phyloP scores from a whole-genome alignment of 37 sponge, comb jelly and placozoan genomes.

The Aplysina aerophoba region DNA sequence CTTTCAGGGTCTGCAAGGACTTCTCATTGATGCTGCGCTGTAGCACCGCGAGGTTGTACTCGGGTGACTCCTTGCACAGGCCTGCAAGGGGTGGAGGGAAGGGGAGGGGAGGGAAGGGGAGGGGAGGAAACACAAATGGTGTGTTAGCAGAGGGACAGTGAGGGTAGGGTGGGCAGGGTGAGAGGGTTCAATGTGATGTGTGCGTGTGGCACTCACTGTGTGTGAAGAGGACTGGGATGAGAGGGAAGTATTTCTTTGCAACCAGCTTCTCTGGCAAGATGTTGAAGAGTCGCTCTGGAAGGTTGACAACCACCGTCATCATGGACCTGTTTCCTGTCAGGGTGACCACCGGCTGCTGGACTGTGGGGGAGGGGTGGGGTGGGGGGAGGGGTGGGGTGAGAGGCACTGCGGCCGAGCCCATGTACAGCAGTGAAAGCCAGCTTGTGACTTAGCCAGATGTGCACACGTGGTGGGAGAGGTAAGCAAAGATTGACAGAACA shows the following conservation, averaged over 20 bases:
- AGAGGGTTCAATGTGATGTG: neutral
- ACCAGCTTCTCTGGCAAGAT: conserved; percentile 1
- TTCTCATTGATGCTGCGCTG: conserved; percentile 45
- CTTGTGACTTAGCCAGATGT: too few species aligned
- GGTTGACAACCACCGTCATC: neutral
- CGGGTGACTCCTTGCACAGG: neutral
- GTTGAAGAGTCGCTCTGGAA: neutral
- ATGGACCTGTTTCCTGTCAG: neutral
- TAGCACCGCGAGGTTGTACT: conserved; percentile 6
- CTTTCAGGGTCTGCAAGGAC: conserved; percentile 33
- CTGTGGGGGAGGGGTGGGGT: too few species aligned
- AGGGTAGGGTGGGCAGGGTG: neutral
- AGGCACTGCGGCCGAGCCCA: too few species aligned
- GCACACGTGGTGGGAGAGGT: too few species aligned
- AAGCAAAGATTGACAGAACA: neutral
- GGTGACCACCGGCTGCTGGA: neutral
- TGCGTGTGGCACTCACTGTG: neutral
- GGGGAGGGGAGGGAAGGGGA: too few species aligned
- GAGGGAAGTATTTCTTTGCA: neutral
- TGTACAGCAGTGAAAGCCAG: too few species aligned
- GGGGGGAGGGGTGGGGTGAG: too few species aligned
- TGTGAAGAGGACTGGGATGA: conserved; percentile 15
- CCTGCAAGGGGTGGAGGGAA: neutral
- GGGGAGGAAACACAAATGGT: too few species aligned
- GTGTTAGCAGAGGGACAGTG: neutral